These are phyloP conservation scores for Aleadryas rufinucha DNA, from an alignment of 2,113 vertebrate species.

Conservation along the genomic window DNA sequence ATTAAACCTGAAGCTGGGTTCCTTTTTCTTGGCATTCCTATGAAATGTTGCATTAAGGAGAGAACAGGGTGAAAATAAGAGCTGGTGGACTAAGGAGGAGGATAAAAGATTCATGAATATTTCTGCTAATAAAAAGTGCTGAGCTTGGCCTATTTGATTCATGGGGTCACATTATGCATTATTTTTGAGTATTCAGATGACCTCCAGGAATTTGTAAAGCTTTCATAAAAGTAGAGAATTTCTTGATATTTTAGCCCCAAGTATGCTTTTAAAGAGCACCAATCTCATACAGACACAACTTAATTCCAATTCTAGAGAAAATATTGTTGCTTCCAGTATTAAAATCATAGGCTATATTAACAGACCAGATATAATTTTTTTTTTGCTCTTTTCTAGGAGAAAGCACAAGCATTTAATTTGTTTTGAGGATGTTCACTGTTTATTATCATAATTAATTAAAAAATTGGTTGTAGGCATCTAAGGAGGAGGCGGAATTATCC, in stretches of 20 bases:
- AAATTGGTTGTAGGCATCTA: not conserved
- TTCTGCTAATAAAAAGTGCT: constrained; percentile 65
- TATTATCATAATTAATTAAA: not conserved
- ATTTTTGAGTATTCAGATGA: constrained; percentile 60
- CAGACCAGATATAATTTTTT: not conserved
- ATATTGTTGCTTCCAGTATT: not conserved
- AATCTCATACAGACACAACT: not conserved
- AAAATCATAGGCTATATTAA: not conserved
- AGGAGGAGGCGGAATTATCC: not conserved
- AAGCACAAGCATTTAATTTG: not conserved
- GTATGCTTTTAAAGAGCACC: constrained; percentile 9
- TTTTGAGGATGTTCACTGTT: not conserved
- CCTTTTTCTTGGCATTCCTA: constrained; percentile 64
- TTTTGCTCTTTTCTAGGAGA: not conserved
- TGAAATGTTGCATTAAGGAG: constrained; percentile 66
- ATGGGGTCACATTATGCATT: constrained; percentile 48
- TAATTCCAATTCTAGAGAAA: not conserved
- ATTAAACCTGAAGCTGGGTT: constrained; percentile 46
- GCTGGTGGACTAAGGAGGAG: constrained; percentile 42
- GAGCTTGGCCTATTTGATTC: constrained; percentile 63
- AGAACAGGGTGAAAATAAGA: constrained; percentile 53
- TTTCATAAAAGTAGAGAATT: constrained; percentile 33
- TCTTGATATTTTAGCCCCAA: constrained; percentile 14
- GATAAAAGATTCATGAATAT: constrained; percentile 69
- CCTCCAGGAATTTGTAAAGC: constrained; percentile 62